Conservation (phyloP, 2,113 vertebrate species). For the Myotis yumanensis region DNA sequence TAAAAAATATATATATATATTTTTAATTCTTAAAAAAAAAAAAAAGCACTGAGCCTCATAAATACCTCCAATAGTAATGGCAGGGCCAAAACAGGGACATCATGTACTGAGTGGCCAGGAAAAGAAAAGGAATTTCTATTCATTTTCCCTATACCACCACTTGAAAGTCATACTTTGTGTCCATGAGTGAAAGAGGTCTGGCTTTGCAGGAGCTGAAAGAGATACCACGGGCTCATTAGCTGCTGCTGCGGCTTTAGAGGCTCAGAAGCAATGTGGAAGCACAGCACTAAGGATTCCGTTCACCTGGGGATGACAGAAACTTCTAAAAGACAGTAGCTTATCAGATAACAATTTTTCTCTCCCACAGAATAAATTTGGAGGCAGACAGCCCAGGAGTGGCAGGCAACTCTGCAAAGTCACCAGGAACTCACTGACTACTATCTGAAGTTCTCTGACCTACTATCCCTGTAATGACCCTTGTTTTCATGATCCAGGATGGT, state of each 20-base stretch:
- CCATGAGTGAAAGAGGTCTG: neutral
- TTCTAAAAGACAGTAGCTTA: neutral
- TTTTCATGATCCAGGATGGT: neutral
- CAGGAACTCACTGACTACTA: neutral
- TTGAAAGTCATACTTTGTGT: neutral
- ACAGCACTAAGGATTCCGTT: neutral
- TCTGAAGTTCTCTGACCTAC: neutral
- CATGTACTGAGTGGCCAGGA: neutral
- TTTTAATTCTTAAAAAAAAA: too few relatives aligned
- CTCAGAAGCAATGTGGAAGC: neutral
- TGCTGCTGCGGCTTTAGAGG: neutral
- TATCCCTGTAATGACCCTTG: neutral
- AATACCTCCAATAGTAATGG: neutral
- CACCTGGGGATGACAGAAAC: neutral
- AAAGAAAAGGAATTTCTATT: constrained; percentile 16
- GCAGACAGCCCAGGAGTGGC: neutral
- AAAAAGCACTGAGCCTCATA: neutral
- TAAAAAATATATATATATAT: too few relatives aligned
- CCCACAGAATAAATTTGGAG: neutral
- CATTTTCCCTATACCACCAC: neutral
- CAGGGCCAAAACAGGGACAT: neutral
- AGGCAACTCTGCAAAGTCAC: neutral
- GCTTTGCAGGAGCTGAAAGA: neutral
- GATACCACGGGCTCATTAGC: neutral
- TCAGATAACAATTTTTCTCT: neutral